A percentile compares a stretch with the other conserved stretches of the same genome.
Conservation (phyloP, 2,888 invertebrate species). For the Dysmachus trigonus region DNA sequence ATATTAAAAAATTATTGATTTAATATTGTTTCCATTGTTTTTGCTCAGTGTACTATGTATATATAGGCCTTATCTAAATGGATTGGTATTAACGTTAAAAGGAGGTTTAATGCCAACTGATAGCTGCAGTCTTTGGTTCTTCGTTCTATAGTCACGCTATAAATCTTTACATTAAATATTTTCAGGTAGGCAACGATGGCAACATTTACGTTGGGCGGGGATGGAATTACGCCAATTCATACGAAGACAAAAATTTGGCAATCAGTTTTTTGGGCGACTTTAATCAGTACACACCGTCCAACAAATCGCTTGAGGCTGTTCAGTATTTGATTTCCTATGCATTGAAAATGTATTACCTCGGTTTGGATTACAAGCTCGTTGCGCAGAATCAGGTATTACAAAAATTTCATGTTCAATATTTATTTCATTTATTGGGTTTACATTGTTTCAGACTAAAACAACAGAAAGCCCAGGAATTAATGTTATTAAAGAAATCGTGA, state of each 20-base stretch:
- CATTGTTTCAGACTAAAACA: constrained; percentile 57
- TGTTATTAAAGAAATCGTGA: constrained; percentile 65
- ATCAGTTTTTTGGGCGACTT: constrained; percentile 67
- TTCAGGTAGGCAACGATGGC: constrained; percentile 68
- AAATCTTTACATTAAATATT: constrained; percentile 28
- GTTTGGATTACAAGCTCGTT: constrained; percentile 65
- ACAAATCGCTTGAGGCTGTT: constrained; percentile 64
- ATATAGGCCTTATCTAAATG: not conserved
- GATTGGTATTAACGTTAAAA: not conserved
- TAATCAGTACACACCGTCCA: constrained; percentile 61
- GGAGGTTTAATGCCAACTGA: constrained; percentile 19
- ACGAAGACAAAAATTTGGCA: constrained; percentile 65
- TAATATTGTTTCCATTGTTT: no score
- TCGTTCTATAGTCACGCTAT: not conserved
- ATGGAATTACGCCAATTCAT: constrained; percentile 67
- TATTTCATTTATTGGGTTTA: not conserved
- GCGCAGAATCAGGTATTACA: constrained; percentile 66
- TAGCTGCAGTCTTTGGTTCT: not conserved
- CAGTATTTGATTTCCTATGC: constrained; percentile 64
- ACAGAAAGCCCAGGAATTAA: constrained; percentile 67
- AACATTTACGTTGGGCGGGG: constrained; percentile 67
- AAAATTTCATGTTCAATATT: not conserved
- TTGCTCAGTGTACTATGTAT: no score
- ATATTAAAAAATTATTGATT: no score
- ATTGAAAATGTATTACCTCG: constrained; percentile 62